Evolutionary conservation across 2,888 invertebrate genomes (phyloP).

Genomic region (Margaritifera margaritifera): DNA sequence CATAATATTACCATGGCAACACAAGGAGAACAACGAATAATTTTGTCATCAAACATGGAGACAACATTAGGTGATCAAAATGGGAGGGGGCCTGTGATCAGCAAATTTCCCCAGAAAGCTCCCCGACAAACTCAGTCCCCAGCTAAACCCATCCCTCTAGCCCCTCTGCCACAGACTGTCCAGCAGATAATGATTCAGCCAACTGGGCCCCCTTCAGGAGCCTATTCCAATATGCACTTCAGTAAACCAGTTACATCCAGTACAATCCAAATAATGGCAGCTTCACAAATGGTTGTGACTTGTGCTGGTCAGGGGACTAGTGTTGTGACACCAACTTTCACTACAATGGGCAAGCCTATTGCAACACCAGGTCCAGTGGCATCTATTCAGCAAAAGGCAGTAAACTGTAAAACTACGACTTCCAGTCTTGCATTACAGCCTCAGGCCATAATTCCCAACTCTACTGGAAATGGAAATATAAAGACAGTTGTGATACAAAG

Average conservation of each 20-base stretch:
- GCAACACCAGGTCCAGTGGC: constrained; percentile 65
- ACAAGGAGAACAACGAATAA: constrained; percentile 62
- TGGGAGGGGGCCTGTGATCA: constrained; percentile 58
- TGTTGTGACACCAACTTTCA: constrained; percentile 53
- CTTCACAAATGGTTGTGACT: constrained; percentile 40
- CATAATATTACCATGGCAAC: constrained; percentile 70
- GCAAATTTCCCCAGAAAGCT: constrained; percentile 60
- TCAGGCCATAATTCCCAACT: constrained; percentile 38
- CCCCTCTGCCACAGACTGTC: constrained; percentile 15
- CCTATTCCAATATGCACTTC: constrained; percentile 10
- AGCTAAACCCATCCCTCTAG: constrained; percentile 21
- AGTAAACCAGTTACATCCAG: constrained; percentile 38
- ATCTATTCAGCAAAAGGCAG: constrained; percentile 38
- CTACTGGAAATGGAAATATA: constrained; percentile 42
- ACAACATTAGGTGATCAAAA: constrained; percentile 58
- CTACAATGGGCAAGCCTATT: constrained; percentile 63
- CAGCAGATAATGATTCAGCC: constrained; percentile 41
- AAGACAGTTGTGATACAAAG: constrained; percentile 54
- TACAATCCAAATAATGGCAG: constrained; percentile 39
- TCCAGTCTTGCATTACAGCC: constrained; percentile 33
- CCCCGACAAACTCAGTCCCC: constrained; percentile 1
- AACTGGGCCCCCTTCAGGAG: constrained; percentile 25
- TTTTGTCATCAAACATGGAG: constrained; percentile 67
- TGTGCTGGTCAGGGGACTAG: constrained; percentile 28
- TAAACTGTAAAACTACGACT: constrained; percentile 21